phyloP scores from a whole-genome alignment of 2,113 vertebrate genomes.

The Psittacula cyanocephala region DNA sequence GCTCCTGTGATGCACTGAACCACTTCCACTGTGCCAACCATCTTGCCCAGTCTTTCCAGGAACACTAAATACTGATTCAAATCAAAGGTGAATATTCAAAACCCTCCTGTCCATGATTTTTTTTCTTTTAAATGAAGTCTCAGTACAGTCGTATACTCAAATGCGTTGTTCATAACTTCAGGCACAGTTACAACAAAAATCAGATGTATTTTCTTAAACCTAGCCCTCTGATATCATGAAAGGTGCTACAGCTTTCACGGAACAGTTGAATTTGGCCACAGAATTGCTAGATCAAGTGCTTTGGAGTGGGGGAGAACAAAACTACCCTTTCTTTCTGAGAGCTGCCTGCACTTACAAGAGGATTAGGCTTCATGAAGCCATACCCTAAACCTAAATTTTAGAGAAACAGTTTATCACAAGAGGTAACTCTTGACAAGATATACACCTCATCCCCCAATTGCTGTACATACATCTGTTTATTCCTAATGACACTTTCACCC shows the following conservation, averaged over 20 bases:
- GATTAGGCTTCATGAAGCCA: neutral
- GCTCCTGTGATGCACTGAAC: neutral
- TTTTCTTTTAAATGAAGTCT: neutral
- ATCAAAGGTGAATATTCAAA: neutral
- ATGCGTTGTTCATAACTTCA: neutral
- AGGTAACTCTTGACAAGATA: conserved; percentile 10
- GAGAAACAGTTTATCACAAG: neutral
- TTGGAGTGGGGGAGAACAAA: neutral
- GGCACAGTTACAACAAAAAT: neutral
- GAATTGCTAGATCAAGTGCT: neutral
- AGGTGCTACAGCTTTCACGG: neutral
- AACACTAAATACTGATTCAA: neutral
- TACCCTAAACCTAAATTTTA: neutral
- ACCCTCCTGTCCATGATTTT: neutral
- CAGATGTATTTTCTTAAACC: neutral
- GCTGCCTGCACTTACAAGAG: conserved; percentile 5
- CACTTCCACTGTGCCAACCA: neutral
- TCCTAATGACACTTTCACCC: neutral
- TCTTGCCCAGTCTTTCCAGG: neutral
- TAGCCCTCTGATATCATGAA: neutral
- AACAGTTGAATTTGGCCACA: neutral
- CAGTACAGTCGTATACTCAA: neutral
- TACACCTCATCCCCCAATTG: neutral
- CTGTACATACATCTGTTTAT: neutral
- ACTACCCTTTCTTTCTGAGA: neutral